These are phyloP conservation scores for Neolamprologus kungweensis DNA, from an alignment of 2,113 vertebrate species.

Conservation along the genomic window DNA sequence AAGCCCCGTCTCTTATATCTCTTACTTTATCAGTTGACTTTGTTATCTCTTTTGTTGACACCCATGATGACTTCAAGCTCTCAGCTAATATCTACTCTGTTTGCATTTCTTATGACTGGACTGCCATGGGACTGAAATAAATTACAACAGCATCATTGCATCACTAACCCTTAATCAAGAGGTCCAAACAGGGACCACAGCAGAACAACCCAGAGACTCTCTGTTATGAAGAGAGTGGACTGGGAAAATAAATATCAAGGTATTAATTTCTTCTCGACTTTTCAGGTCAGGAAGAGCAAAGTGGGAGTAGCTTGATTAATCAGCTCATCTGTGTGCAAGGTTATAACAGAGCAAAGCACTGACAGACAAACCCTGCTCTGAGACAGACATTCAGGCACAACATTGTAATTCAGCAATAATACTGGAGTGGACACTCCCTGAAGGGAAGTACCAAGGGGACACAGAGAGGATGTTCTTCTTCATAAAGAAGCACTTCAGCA, in stretches of 20 bases:
- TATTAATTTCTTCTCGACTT: neutral
- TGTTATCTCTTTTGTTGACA: neutral
- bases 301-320: slow-evolving; percentile 9
- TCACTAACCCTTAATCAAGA: slow-evolving; percentile 33
- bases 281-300: neutral
- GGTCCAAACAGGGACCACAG: neutral
- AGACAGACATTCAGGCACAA: neutral
- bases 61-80: neutral
- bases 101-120: slow-evolving; percentile 1
- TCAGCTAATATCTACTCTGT: slow-evolving; percentile 4
- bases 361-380: neutral
- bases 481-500: neutral
- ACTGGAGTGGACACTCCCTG: neutral
- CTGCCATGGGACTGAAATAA: slow-evolving; percentile 26
- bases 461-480: neutral
- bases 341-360: neutral
- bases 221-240: neutral
- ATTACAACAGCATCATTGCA: slow-evolving; percentile 30
- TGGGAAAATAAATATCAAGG: neutral
- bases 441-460: neutral
- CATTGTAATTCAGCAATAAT: neutral
- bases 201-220: neutral
- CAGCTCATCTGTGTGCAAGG: slow-evolving; percentile 16
- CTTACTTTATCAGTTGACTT: neutral
- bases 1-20: neutral